Evolutionary conservation across 2,797 vertebrate species (phyloP).

Genomic region (Melopsittacus undulatus): DNA sequence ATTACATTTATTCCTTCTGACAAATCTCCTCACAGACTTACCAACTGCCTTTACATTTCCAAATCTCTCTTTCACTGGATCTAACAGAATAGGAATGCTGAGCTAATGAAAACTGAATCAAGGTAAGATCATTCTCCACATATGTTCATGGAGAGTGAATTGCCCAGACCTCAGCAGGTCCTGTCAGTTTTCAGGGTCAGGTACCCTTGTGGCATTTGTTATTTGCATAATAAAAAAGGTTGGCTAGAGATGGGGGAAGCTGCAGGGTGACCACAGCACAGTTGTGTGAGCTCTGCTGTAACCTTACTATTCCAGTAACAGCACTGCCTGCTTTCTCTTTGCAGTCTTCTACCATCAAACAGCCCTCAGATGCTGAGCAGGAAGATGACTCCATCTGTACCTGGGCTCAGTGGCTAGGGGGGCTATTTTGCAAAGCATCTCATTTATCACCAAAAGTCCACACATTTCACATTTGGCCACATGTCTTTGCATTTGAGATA

Average conservation of each 20-base stretch:
- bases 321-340: background rate
- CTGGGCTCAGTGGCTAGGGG: background rate
- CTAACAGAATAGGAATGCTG: background rate
- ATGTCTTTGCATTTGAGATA: background rate
- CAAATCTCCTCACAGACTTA: background rate
- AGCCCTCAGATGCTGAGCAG: accelerated
- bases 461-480: background rate
- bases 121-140: background rate
- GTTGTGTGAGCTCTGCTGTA: background rate
- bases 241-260: background rate
- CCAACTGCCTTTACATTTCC: accelerated
- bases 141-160: accelerated
- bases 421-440: background rate
- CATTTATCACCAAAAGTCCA: background rate
- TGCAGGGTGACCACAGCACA: background rate
- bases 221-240: background rate
- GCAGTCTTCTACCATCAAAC: background rate
- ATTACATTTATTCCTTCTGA: background rate
- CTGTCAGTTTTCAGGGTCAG: background rate
- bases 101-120: background rate
- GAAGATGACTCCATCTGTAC: accelerated
- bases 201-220: accelerated
- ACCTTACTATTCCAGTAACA: background rate
- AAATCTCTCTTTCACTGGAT: background rate
- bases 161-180: background rate